These are phyloP conservation scores for Zaprionus camerounensis DNA, from an alignment of 1,140 invertebrate genomes.

Conservation along the genomic window DNA sequence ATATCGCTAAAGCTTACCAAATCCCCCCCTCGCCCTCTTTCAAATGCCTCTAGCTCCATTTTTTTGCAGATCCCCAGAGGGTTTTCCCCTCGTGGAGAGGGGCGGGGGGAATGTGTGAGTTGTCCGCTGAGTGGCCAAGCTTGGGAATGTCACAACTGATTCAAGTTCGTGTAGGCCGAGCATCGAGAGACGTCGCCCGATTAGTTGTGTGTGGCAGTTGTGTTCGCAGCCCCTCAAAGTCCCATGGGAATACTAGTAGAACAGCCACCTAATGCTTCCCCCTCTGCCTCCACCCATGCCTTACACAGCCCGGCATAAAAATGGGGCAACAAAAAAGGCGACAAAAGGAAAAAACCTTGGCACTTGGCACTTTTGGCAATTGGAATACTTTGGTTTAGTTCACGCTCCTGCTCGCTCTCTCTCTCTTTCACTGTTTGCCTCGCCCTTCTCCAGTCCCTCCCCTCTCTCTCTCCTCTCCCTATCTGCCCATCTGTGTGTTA, in stretches of 20 bases:
- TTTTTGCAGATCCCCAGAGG: neutral
- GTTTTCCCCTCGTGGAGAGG: neutral
- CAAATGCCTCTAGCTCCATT: neutral
- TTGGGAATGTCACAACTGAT: conserved; percentile 67
- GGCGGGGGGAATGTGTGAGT: neutral
- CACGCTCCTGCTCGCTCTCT: neutral
- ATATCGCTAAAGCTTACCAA: neutral
- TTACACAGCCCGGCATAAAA: neutral
- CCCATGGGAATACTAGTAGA: conserved; percentile 26
- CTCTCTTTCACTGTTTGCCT: neutral
- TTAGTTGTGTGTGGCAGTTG: conserved; percentile 50
- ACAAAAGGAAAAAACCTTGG: conserved; percentile 20
- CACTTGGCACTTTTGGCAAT: conserved; percentile 41
- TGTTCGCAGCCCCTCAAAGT: conserved; percentile 24
- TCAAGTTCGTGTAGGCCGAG: neutral
- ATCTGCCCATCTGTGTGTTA: conserved; percentile 1
- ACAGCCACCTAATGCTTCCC: too few relatives aligned
- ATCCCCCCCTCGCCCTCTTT: neutral
- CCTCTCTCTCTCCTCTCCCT: neutral
- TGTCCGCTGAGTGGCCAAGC: conserved; percentile 54
- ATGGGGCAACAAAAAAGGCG: conserved; percentile 3
- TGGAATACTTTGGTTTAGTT: conserved; percentile 48
- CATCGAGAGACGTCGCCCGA: conserved; percentile 23
- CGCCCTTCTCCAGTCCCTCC: neutral
- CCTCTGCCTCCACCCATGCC: too few relatives aligned